A percentile compares a stretch with the other conserved stretches of the same genome.
Conservation (phyloP, 2,888 invertebrate species). For the Aphidius colemani region DNA sequence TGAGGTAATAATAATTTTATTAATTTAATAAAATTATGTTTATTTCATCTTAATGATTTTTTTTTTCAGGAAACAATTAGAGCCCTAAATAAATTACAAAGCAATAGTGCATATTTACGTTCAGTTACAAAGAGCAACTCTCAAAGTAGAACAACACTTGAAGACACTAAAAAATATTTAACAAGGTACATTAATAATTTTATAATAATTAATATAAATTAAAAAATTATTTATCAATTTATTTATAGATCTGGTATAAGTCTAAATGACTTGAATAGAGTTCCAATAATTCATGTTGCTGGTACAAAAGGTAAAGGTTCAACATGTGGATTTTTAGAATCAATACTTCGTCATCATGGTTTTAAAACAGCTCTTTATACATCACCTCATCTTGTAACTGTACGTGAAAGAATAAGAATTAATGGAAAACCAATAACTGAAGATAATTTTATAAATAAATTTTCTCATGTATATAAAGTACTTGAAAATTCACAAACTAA, state of each 20-base stretch:
- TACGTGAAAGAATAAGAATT: slow-evolving; percentile 88
- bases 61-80: slow-evolving; percentile 70
- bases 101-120: slow-evolving; percentile 69
- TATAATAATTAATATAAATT: neutral
- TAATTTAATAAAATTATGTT: too few relatives aligned
- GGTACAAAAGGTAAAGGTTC: slow-evolving; percentile 99
- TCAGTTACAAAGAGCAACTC: slow-evolving; percentile 23
- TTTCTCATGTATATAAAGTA: slow-evolving; percentile 79
- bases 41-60: slow-evolving; percentile 25
- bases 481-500: slow-evolving; percentile 65
- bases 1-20: too few relatives aligned
- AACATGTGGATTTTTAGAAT: slow-evolving; percentile 91
- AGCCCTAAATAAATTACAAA: slow-evolving; percentile 73
- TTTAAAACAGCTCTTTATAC: slow-evolving; percentile 92
- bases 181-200: slow-evolving; percentile 48
- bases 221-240: neutral
- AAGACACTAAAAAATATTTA: slow-evolving; percentile 67
- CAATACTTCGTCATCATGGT: slow-evolving; percentile 82
- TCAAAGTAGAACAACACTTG: slow-evolving; percentile 52
- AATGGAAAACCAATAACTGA: slow-evolving; percentile 79
- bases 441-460: slow-evolving; percentile 75
- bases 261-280: slow-evolving; percentile 69
- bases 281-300: slow-evolving; percentile 91
- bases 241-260: slow-evolving; percentile 67
- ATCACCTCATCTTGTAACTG: slow-evolving; percentile 93